Evolutionary conservation across 2,888 invertebrate species (phyloP).

Genomic region (Caenorhabditis japonica): DNA sequence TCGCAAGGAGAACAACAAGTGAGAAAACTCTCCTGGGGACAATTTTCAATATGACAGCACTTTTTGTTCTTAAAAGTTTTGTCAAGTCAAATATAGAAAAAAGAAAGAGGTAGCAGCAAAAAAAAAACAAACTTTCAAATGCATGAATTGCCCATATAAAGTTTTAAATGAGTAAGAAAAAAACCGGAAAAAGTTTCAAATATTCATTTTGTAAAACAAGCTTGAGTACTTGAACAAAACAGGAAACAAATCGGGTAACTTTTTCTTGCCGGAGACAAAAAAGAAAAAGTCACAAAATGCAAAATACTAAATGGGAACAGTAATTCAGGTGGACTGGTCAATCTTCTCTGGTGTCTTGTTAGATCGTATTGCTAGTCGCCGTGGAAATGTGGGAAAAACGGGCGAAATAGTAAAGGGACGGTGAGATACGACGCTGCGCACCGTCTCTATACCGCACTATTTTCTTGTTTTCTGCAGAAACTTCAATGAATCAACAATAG

Average conservation of each 20-base stretch:
- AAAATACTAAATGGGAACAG: conserved; percentile 9
- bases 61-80: too few relatives aligned
- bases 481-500: conserved; percentile 52
- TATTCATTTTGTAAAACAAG: too few relatives aligned
- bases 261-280: too few relatives aligned
- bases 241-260: too few relatives aligned
- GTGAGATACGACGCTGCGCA: conserved; percentile 34
- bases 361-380: conserved; percentile 43
- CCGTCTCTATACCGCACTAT: conserved; percentile 26
- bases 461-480: conserved; percentile 40
- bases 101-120: too few relatives aligned
- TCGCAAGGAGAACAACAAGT: too few relatives aligned
- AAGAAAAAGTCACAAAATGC: neutral
- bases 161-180: too few relatives aligned
- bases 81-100: too few relatives aligned
- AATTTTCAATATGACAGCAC: conserved; percentile 19
- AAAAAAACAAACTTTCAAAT: too few relatives aligned
- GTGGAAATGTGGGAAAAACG: conserved; percentile 49
- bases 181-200: too few relatives aligned
- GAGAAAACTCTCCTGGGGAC: conserved; percentile 9
- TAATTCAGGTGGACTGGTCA: conserved; percentile 15
- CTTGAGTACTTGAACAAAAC: too few relatives aligned
- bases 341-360: conserved; percentile 13
- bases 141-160: too few relatives aligned
- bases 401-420: conserved; percentile 40